phyloP scores from a whole-genome alignment of 2,797 vertebrate genomes.

The Bradypodion ventrale region DNA sequence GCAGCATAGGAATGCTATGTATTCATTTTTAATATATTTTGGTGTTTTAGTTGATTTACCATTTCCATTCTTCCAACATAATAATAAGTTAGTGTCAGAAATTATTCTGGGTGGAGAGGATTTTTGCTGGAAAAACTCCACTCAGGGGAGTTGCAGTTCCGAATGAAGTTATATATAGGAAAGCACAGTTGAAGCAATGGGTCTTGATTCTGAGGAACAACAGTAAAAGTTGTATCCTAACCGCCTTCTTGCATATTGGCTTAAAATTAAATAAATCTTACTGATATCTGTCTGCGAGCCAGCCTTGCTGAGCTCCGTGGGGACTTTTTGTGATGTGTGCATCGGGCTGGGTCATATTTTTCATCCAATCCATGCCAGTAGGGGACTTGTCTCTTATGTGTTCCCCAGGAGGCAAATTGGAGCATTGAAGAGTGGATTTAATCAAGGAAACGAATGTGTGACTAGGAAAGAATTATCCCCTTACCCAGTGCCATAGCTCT shows the following conservation, averaged over 20 bases:
- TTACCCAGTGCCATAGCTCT: background rate
- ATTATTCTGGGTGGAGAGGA: no score
- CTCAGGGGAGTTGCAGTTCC: no score
- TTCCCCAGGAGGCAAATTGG: background rate
- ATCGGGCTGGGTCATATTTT: background rate
- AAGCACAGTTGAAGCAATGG: background rate
- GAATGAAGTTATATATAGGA: background rate
- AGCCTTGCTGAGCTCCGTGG: background rate
- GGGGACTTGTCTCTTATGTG: background rate
- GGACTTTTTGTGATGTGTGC: background rate
- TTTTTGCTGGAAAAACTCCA: no score
- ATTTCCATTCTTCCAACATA: no score
- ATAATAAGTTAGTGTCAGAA: no score
- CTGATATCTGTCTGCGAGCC: background rate
- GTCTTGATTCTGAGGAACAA: background rate
- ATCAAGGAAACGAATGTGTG: background rate
- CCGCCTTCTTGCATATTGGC: background rate
- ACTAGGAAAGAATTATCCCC: background rate
- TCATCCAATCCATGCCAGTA: background rate
- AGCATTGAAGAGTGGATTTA: background rate
- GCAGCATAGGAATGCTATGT: background rate
- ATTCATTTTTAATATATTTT: background rate
- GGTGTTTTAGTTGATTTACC: no score
- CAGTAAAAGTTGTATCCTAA: background rate
- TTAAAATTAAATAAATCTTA: background rate